A percentile compares a stretch with the other conserved stretches of the same genome.
Conservation (phyloP, 2,888 invertebrate species). For the Pemphredon lugubris region DNA sequence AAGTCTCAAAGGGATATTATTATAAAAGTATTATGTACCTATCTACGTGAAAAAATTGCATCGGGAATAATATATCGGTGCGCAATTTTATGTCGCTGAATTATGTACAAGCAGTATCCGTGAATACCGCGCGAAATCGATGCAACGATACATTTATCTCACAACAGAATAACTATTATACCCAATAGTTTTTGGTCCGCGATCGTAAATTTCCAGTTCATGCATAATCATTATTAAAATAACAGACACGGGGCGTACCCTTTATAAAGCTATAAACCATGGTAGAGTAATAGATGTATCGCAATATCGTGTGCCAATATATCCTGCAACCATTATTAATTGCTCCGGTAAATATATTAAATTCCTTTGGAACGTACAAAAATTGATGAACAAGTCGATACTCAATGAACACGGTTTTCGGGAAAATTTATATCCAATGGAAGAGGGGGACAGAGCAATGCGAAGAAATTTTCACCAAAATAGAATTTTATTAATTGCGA, state of each 20-base stretch:
- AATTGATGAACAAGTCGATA: no score
- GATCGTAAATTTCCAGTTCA: slow-evolving; percentile 25
- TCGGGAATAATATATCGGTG: not conserved
- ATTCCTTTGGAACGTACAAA: no score
- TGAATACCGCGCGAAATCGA: not conserved
- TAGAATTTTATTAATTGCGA: no score
- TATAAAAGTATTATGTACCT: no score
- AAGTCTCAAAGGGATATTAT: no score
- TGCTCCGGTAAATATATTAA: no score
- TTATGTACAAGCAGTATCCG: not conserved
- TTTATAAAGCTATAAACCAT: slow-evolving; percentile 13
- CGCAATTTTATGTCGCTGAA: not conserved
- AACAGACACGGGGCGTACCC: not conserved
- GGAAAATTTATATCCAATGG: no score
- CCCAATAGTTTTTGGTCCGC: not conserved
- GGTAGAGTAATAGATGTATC: slow-evolving; percentile 16
- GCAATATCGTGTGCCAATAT: slow-evolving; percentile 1
- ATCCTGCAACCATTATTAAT: slow-evolving; percentile 20
- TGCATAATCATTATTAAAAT: slow-evolving; percentile 29
- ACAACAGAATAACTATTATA: slow-evolving; percentile 10
- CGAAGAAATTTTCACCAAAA: no score
- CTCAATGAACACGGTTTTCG: no score
- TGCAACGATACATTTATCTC: not conserved
- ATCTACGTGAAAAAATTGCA: no score
- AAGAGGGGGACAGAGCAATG: no score